Evolutionary conservation across 2,113 vertebrate genomes (phyloP).

Genomic region (Tachysurus vachellii): DNA sequence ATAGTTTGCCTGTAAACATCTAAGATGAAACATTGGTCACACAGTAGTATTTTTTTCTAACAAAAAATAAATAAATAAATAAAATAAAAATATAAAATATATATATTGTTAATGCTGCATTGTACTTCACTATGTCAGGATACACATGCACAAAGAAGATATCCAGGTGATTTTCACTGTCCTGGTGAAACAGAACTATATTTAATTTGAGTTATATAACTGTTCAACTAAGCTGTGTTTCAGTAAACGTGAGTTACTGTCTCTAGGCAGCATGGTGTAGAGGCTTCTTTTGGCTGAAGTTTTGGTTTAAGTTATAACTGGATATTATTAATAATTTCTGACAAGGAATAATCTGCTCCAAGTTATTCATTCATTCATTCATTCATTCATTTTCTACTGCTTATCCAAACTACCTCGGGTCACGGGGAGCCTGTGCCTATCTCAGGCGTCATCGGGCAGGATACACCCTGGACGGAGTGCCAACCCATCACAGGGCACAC

Average conservation of each 20-base stretch:
- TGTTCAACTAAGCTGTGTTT: constrained; percentile 11
- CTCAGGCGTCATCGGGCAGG: no score
- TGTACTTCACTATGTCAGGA: no score
- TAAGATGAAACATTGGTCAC: neutral
- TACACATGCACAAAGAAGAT: neutral
- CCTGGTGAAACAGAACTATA: constrained; percentile 18
- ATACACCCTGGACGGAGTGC: no score
- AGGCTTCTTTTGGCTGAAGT: neutral
- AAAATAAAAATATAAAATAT: neutral
- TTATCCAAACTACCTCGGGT: no score
- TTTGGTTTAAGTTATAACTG: neutral
- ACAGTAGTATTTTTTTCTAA: neutral
- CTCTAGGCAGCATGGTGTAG: neutral
- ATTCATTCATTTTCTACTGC: no score
- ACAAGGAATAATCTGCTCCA: neutral
- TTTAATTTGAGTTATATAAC: constrained; percentile 25
- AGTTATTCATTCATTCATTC: neutral
- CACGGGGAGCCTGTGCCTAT: no score
- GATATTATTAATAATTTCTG: neutral
- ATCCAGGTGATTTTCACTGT: neutral
- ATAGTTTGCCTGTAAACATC: neutral
- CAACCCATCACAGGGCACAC: no score
- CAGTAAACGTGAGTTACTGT: neutral
- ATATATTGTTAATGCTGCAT: neutral
- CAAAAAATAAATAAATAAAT: neutral